A percentile compares a stretch with the other conserved stretches of the same genome.
phyloP scores from a whole-genome alignment of 2,888 invertebrate genomes.

The Agelastica alni region DNA sequence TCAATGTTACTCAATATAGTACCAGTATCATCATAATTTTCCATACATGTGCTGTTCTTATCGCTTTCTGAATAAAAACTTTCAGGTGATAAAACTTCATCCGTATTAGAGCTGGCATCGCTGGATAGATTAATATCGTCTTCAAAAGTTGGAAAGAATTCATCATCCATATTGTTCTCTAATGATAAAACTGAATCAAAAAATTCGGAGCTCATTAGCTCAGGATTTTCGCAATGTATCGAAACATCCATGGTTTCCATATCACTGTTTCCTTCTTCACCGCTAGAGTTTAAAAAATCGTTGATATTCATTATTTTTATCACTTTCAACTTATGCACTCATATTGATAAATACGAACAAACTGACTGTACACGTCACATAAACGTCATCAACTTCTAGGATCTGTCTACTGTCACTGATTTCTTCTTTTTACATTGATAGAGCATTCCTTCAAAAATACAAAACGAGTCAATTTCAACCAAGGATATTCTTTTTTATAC shows the following conservation, averaged over 20 bases:
- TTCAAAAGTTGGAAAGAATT: slow-evolving; percentile 43
- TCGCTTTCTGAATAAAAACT: slow-evolving; percentile 70
- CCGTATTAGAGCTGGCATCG: slow-evolving; percentile 48
- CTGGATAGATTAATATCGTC: slow-evolving; percentile 50
- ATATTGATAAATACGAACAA: slow-evolving; percentile 21
- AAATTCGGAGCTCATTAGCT: slow-evolving; percentile 62
- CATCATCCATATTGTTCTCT: slow-evolving; percentile 62
- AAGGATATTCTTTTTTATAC: too few species aligned
- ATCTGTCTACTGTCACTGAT: too few species aligned
- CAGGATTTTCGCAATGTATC: slow-evolving; percentile 49
- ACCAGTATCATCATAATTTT: slow-evolving; percentile 42
- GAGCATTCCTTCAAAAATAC: too few species aligned
- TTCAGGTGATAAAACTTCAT: slow-evolving; percentile 50
- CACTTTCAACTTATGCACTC: slow-evolving; percentile 16
- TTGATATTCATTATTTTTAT: slow-evolving; percentile 37
- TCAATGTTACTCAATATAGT: slow-evolving; percentile 40
- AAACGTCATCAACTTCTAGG: slow-evolving; percentile 16
- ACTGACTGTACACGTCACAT: slow-evolving; percentile 12
- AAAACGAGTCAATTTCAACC: too few species aligned
- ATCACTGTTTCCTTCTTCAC: slow-evolving; percentile 45
- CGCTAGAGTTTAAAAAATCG: slow-evolving; percentile 41
- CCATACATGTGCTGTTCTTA: slow-evolving; percentile 62
- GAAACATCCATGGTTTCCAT: slow-evolving; percentile 52
- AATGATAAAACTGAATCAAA: slow-evolving; percentile 71
- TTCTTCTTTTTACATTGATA: too few species aligned